These are phyloP conservation scores for Anguilla obscura DNA, from an alignment of 2,797 vertebrate species.

Conservation along the genomic window DNA sequence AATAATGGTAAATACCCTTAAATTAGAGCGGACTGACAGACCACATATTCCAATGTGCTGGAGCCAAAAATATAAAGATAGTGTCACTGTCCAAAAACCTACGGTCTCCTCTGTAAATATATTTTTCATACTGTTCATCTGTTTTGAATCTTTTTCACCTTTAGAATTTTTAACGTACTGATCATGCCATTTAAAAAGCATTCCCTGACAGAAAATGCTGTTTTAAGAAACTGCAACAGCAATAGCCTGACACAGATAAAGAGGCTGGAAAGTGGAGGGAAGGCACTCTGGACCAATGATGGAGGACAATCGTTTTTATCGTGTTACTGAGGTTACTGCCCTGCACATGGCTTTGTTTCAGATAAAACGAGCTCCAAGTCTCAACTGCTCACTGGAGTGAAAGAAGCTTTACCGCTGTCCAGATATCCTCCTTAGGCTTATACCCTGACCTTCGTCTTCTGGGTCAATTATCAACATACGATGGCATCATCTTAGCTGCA, in stretches of 20 bases:
- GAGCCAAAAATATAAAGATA: too few species aligned
- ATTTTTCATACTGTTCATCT: too few species aligned
- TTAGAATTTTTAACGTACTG: too few species aligned
- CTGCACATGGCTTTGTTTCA: neutral
- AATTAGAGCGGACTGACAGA: too few species aligned
- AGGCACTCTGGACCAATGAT: neutral
- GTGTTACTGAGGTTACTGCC: neutral
- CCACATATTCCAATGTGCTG: too few species aligned
- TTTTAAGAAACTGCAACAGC: too few species aligned
- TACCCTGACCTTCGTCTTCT: slow-evolving; percentile 14
- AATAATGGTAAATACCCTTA: too few species aligned
- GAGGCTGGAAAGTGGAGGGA: neutral
- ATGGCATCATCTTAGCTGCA: slow-evolving; percentile 25
- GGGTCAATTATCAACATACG: slow-evolving; percentile 18
- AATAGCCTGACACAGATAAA: neutral
- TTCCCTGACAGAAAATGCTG: too few species aligned
- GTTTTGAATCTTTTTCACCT: too few species aligned
- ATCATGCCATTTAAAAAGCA: too few species aligned
- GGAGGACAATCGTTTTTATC: neutral
- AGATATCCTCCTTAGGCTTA: neutral
- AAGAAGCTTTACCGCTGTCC: neutral
- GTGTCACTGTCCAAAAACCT: too few species aligned
- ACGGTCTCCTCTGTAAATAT: too few species aligned
- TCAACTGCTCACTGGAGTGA: neutral
- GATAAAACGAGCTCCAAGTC: neutral